These are phyloP conservation scores for Sylvietta virens DNA, from an alignment of 2,113 vertebrate genomes.

Conservation along the genomic window DNA sequence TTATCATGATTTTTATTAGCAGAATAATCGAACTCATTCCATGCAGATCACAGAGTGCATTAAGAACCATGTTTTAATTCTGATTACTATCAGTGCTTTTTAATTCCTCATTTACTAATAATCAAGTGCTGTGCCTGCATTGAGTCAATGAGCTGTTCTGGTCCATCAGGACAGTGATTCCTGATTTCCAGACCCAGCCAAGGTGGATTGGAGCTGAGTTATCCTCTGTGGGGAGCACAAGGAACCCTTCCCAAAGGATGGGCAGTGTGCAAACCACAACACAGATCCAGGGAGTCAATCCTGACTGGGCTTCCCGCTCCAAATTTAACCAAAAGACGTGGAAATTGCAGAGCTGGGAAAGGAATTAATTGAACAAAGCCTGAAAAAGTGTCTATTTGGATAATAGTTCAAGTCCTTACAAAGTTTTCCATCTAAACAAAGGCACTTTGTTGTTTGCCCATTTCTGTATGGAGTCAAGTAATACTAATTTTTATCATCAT, in stretches of 20 bases:
- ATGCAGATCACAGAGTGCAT: background rate
- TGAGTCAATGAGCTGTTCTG: background rate
- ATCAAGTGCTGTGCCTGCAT: background rate
- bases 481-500: background rate
- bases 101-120: conserved; percentile 7
- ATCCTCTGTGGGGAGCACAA: background rate
- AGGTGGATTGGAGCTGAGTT: background rate
- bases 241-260: background rate
- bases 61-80: background rate
- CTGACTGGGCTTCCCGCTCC: background rate
- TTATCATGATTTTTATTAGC: background rate
- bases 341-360: background rate
- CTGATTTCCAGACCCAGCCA: background rate
- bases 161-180: background rate
- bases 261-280: background rate
- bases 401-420: background rate
- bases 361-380: background rate
- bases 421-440: background rate
- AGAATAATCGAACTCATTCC: background rate
- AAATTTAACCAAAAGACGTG: background rate
- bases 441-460: background rate
- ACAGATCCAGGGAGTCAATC: background rate
- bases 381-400: background rate
- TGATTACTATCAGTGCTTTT: background rate
- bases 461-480: background rate